phyloP scores from a whole-genome alignment of 2,888 invertebrate genomes.

The Drosophila sordidula region DNA sequence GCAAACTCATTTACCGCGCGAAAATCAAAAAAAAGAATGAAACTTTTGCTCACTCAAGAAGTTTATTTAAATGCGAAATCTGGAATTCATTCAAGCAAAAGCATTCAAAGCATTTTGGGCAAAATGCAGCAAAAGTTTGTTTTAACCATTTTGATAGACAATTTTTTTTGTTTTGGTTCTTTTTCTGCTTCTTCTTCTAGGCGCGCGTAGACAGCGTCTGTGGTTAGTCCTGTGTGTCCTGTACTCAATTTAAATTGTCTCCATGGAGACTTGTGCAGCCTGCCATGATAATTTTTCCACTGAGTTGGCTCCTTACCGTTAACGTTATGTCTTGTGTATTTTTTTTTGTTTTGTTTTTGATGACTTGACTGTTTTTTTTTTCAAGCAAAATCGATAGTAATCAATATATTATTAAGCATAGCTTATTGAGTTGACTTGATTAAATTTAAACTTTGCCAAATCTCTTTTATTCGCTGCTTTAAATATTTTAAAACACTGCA shows the following conservation, averaged over 20 bases:
- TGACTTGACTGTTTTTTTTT: slow-evolving; percentile 38
- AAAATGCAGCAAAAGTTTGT: slow-evolving; percentile 54
- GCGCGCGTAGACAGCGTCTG: slow-evolving; percentile 48
- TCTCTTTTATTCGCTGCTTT: neutral
- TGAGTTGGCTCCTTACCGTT: slow-evolving; percentile 22
- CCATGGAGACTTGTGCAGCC: slow-evolving; percentile 74
- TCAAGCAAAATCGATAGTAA: slow-evolving; percentile 54
- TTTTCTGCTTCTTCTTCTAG: slow-evolving; percentile 23
- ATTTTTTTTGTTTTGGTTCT: slow-evolving; percentile 11
- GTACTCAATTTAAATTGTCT: slow-evolving; percentile 72
- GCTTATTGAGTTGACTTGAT: slow-evolving; percentile 41
- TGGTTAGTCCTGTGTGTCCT: slow-evolving; percentile 40
- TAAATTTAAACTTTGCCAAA: slow-evolving; percentile 9
- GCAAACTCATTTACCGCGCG: slow-evolving; percentile 80
- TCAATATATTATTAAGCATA: slow-evolving; percentile 56
- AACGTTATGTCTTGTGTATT: neutral
- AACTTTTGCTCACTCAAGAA: slow-evolving; percentile 45
- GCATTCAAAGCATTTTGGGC: slow-evolving; percentile 29
- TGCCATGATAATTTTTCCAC: slow-evolving; percentile 52
- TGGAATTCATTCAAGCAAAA: slow-evolving; percentile 65
- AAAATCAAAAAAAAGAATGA: slow-evolving; percentile 45
- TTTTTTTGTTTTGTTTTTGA: slow-evolving; percentile 21
- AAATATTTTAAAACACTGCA: slow-evolving; percentile 10
- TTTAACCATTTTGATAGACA: slow-evolving; percentile 59
- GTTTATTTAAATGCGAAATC: slow-evolving; percentile 68